Evolutionary conservation across 2,888 invertebrate genomes (phyloP).

Genomic region (Mythimna loreyi): DNA sequence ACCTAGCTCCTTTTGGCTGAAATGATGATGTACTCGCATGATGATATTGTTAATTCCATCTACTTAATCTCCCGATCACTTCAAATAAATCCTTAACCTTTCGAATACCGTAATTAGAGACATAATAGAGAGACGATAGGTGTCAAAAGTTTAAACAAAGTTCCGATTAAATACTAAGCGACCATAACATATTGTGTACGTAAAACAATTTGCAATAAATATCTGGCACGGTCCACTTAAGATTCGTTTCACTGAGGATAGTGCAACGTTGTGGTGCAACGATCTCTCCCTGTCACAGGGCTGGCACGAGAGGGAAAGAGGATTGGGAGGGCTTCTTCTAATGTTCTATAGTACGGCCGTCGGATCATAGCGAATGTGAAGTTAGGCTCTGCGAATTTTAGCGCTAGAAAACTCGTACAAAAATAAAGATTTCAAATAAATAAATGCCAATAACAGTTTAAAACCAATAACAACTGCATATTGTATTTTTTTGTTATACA

Average conservation of each 20-base stretch:
- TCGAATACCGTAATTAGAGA: too few relatives aligned
- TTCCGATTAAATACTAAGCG: slow-evolving; percentile 1
- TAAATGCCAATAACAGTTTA: too few relatives aligned
- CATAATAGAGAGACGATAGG: too few relatives aligned
- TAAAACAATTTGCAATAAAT: slow-evolving; percentile 63
- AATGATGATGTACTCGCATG: background rate
- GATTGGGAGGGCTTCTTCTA: background rate
- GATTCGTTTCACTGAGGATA: slow-evolving; percentile 56
- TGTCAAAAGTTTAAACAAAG: too few relatives aligned
- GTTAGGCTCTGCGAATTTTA: too few relatives aligned
- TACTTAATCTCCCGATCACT: slow-evolving; percentile 8
- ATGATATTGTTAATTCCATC: background rate
- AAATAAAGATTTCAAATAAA: too few relatives aligned
- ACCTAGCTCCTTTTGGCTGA: too few relatives aligned
- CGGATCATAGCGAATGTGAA: too few relatives aligned
- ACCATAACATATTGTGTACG: slow-evolving; percentile 29
- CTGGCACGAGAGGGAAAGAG: slow-evolving; percentile 3
- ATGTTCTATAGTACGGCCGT: too few relatives aligned
- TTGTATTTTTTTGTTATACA: too few relatives aligned
- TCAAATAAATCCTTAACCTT: slow-evolving; percentile 23
- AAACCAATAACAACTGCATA: too few relatives aligned
- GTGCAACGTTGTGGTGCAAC: slow-evolving; percentile 54
- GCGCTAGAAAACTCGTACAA: too few relatives aligned
- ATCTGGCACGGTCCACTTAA: slow-evolving; percentile 55
- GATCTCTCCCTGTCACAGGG: slow-evolving; percentile 50